Conservation (phyloP, 2,888 invertebrate species). For the Hydrotaea cyrtoneurina region DNA sequence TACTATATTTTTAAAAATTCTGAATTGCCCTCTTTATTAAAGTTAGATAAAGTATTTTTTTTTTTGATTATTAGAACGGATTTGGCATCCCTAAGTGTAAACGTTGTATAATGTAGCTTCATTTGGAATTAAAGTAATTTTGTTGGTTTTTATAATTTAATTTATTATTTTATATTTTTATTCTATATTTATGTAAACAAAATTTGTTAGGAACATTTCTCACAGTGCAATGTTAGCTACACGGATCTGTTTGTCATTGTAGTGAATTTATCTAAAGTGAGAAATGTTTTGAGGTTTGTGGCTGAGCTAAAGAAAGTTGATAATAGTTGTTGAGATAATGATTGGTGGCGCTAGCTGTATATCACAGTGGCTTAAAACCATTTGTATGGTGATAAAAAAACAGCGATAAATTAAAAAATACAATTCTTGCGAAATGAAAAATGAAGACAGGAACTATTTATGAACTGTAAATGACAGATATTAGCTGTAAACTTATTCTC, state of each 20-base stretch:
- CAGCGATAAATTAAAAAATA: no score
- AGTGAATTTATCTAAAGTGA: not conserved
- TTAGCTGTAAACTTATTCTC: no score
- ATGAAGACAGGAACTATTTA: no score
- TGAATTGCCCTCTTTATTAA: no score
- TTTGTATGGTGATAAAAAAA: no score
- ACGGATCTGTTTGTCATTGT: not conserved
- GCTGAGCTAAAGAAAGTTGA: not conserved
- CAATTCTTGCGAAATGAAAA: no score
- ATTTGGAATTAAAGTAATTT: conserved; percentile 44
- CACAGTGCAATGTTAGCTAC: not conserved
- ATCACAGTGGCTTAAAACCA: not conserved
- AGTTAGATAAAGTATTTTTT: no score
- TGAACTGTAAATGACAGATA: no score
- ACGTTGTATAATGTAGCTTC: conserved; percentile 50
- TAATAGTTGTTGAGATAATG: not conserved
- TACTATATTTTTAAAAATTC: no score
- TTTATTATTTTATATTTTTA: not conserved
- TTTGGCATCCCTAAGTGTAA: conserved; percentile 62
- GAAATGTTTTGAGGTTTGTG: not conserved
- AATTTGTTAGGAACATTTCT: conserved; percentile 18
- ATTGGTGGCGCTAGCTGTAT: not conserved
- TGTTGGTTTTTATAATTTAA: conserved; percentile 15
- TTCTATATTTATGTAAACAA: conserved; percentile 16
- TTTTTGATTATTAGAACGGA: not conserved